Conservation (phyloP, 2,888 invertebrate species). For the Macroteleia sp. region DNA sequence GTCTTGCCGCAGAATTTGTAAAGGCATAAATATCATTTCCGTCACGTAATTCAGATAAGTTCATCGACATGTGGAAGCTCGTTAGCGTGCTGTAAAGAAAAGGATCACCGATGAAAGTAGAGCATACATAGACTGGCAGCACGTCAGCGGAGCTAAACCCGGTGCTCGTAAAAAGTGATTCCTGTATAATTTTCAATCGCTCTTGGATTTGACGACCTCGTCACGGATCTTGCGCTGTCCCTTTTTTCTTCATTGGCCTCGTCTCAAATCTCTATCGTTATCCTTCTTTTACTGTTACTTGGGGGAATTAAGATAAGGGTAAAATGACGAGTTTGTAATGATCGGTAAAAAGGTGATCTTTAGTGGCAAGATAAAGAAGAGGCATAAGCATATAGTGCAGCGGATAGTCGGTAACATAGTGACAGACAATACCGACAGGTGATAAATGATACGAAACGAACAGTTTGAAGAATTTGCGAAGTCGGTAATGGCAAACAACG, state of each 20-base stretch:
- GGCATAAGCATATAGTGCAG: too few species aligned
- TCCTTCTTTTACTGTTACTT: conserved; percentile 60
- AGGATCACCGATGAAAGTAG: conserved; percentile 50
- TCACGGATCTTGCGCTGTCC: conserved; percentile 72
- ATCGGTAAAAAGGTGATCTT: conserved; percentile 84
- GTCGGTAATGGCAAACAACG: too few species aligned
- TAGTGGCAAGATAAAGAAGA: too few species aligned
- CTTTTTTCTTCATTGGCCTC: conserved; percentile 36
- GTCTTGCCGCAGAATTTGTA: too few species aligned
- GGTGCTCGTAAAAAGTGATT: conserved; percentile 83
- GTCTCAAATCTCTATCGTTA: conserved; percentile 60
- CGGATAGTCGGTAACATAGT: too few species aligned
- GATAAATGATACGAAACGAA: too few species aligned
- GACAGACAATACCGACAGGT: too few species aligned
- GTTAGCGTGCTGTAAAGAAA: conserved; percentile 32
- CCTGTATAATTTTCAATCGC: conserved; percentile 84
- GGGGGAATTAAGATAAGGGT: conserved; percentile 80
- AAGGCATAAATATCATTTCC: too few species aligned
- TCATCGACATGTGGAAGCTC: too few species aligned
- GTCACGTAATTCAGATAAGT: too few species aligned
- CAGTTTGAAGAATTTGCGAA: too few species aligned
- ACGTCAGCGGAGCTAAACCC: conserved; percentile 75
- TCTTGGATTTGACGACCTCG: conserved; percentile 83
- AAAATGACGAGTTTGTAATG: conserved; percentile 84
- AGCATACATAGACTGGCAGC: conserved; percentile 65